phyloP scores from a whole-genome alignment of 2,113 vertebrate genomes.

The Meleagris gallopavo region DNA sequence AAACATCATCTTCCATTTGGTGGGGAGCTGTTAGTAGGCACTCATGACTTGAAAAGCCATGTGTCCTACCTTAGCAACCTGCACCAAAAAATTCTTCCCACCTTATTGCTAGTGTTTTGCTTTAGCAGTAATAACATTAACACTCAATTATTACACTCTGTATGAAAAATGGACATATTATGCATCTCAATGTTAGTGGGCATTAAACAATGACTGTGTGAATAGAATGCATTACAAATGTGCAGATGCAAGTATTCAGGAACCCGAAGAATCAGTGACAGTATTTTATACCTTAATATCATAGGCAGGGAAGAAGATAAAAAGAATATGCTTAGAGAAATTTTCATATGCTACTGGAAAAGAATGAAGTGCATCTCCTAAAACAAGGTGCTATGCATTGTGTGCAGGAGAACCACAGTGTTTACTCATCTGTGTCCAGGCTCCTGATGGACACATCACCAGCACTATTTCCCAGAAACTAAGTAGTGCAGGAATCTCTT shows the following conservation, averaged over 20 bases:
- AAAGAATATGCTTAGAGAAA: background rate
- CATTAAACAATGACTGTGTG: background rate
- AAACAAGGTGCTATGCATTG: background rate
- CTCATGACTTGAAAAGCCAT: background rate
- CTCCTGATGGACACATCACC: background rate
- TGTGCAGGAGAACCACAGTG: background rate
- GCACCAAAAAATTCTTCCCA: background rate
- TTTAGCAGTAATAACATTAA: background rate
- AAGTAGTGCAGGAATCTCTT: background rate
- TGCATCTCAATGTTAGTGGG: background rate
- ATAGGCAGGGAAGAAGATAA: background rate
- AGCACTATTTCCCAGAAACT: background rate
- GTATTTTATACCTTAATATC: background rate
- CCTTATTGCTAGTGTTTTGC: background rate
- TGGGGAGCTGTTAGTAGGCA: background rate
- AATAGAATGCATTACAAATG: background rate
- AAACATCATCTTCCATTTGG: background rate
- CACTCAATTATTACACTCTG: background rate
- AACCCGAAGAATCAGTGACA: background rate
- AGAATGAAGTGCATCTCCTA: background rate
- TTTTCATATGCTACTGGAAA: background rate
- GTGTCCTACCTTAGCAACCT: background rate
- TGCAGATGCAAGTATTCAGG: background rate
- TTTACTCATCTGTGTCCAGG: background rate
- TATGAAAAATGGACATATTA: background rate